phyloP scores from a whole-genome alignment of 2,113 vertebrate genomes.

The Nothobranchius kuhntae region DNA sequence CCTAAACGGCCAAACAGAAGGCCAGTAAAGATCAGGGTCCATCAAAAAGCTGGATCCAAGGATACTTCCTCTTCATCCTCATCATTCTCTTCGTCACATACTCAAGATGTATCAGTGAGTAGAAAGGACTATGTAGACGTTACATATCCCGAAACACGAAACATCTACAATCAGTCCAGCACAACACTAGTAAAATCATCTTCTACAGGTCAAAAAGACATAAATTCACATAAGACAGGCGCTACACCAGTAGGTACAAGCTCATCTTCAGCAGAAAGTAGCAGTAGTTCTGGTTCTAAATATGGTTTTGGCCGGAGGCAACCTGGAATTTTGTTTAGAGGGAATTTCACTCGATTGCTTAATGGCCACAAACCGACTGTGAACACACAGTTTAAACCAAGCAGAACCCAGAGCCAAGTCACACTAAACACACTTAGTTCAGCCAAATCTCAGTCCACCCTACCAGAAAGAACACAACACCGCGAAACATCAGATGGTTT shows the following conservation, averaged over 20 bases:
- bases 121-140: constrained; percentile 58
- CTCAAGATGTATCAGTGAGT: constrained; percentile 52
- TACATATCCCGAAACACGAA: constrained; percentile 54
- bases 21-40: constrained; percentile 63
- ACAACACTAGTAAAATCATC: constrained; percentile 48
- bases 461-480: constrained; percentile 42
- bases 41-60: constrained; percentile 57
- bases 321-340: constrained; percentile 53
- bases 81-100: constrained; percentile 28
- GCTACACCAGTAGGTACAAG: constrained; percentile 27
- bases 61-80: constrained; percentile 26
- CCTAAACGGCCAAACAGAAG: constrained; percentile 38
- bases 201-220: constrained; percentile 43
- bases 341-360: constrained; percentile 61
- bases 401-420: constrained; percentile 44
- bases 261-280: constrained; percentile 46
- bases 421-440: constrained; percentile 33
- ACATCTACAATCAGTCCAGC: constrained; percentile 34
- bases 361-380: constrained; percentile 65
- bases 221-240: constrained; percentile 40
- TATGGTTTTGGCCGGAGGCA: constrained; percentile 62
- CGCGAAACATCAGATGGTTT: constrained; percentile 8
- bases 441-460: constrained; percentile 42
- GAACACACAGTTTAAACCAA: constrained; percentile 60
- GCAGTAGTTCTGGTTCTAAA: constrained; percentile 35